Percentiles rank a stretch among this genome's conserved stretches.
Evolutionary conservation across 2,888 invertebrate species (phyloP).

Genomic region (Chelonus formosanus): DNA sequence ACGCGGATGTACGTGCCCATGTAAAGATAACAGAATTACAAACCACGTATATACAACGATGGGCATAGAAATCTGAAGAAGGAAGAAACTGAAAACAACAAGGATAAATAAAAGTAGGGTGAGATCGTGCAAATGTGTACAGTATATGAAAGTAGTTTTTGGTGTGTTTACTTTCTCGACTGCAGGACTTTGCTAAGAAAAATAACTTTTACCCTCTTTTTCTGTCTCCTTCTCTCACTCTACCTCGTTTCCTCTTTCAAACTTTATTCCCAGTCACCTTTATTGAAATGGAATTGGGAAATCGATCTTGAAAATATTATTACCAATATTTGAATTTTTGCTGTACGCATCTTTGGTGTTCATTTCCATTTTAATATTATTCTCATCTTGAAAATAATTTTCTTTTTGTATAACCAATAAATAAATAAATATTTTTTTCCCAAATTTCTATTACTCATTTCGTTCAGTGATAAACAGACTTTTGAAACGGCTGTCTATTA

Average conservation of each 20-base stretch:
- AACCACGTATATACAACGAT: constrained; percentile 21
- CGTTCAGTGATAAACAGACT: no score
- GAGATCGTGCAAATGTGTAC: constrained; percentile 8
- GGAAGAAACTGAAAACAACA: neutral
- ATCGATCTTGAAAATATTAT: constrained; percentile 12
- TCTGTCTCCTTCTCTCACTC: no score
- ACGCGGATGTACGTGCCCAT: constrained; percentile 41
- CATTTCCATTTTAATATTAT: no score
- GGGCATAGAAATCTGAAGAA: neutral
- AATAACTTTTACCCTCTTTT: constrained; percentile 14
- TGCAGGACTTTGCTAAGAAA: constrained; percentile 17
- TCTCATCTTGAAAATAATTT: no score
- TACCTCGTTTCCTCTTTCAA: constrained; percentile 14
- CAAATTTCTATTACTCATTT: no score
- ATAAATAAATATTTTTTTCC: no score
- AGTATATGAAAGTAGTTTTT: constrained; percentile 3
- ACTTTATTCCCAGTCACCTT: constrained; percentile 12
- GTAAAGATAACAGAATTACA: constrained; percentile 45
- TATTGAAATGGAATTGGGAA: constrained; percentile 18
- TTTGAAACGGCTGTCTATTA: no score
- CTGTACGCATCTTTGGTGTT: no score
- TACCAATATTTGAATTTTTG: no score
- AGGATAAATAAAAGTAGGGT: neutral
- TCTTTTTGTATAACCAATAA: no score
- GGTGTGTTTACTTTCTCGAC: constrained; percentile 32